Percentiles rank a stretch among this genome's conserved stretches.
These are phyloP conservation scores for Pterocles orientalis DNA, from an alignment of 2,113 vertebrate species.

Conservation along the genomic window DNA sequence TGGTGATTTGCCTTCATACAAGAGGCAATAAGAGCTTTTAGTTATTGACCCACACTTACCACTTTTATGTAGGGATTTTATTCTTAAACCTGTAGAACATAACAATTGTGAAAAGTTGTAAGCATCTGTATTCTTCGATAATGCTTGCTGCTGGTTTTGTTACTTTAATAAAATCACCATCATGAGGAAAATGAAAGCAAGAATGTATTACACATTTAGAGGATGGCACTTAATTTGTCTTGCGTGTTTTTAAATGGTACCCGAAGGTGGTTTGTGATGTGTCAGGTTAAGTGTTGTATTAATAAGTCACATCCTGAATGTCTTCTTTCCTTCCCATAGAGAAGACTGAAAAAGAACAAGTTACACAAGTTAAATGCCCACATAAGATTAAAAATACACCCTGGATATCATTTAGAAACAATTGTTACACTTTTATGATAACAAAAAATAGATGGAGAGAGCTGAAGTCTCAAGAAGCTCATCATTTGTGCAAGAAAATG, in stretches of 20 bases:
- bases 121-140: not conserved
- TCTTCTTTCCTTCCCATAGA: slow-evolving; percentile 68
- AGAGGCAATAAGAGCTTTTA: not conserved
- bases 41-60: not conserved
- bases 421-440: slow-evolving; percentile 90
- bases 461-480: slow-evolving; percentile 54
- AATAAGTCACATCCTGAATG: not conserved
- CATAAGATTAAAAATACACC: slow-evolving; percentile 86
- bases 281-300: not conserved
- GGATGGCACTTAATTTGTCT: not conserved
- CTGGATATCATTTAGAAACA: slow-evolving; percentile 92
- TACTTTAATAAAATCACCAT: not conserved
- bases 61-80: not conserved
- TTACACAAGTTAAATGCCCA: slow-evolving; percentile 81
- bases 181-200: not conserved
- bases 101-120: not conserved
- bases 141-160: not conserved
- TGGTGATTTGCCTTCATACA: not conserved
- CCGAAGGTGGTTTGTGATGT: not conserved
- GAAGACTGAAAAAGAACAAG: slow-evolving; percentile 66
- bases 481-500: slow-evolving; percentile 80
- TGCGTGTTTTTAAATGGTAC: not conserved
- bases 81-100: not conserved
- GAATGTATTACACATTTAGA: not conserved
- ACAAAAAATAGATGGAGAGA: slow-evolving; percentile 76